Conservation (phyloP, 2,113 vertebrate genomes). For the Prunella fulvescens region DNA sequence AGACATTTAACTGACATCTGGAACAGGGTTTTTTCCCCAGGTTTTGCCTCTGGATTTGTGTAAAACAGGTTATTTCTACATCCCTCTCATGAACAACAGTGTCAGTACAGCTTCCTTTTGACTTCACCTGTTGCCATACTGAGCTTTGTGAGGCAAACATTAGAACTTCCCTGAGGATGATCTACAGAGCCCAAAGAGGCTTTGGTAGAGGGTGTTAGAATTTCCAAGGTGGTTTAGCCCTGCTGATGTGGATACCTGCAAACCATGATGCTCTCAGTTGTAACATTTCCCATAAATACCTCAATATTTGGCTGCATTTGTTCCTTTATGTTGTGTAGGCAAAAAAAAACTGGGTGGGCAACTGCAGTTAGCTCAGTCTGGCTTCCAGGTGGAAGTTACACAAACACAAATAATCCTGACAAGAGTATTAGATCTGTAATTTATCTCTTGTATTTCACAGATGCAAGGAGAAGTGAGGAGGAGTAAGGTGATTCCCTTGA, state of each 20-base stretch:
- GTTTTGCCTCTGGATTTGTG: neutral
- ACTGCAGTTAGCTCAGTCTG: neutral
- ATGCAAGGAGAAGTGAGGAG: neutral
- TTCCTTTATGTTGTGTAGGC: neutral
- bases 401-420: neutral
- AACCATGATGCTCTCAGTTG: neutral
- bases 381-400: neutral
- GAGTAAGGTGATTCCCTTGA: neutral
- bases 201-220: neutral
- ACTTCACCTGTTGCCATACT: neutral
- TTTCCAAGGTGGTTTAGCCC: neutral
- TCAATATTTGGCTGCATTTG: rapidly evolving
- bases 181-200: neutral
- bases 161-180: neutral
- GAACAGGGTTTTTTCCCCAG: neutral
- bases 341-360: neutral
- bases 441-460: neutral
- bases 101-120: neutral
- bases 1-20: neutral
- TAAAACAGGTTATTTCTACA: neutral
- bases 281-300: neutral
- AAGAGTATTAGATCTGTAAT: neutral
- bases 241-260: neutral
- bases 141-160: neutral
- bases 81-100: neutral